These are phyloP conservation scores for Drosophila bocki DNA, from an alignment of 1,140 invertebrate genomes.

Conservation along the genomic window DNA sequence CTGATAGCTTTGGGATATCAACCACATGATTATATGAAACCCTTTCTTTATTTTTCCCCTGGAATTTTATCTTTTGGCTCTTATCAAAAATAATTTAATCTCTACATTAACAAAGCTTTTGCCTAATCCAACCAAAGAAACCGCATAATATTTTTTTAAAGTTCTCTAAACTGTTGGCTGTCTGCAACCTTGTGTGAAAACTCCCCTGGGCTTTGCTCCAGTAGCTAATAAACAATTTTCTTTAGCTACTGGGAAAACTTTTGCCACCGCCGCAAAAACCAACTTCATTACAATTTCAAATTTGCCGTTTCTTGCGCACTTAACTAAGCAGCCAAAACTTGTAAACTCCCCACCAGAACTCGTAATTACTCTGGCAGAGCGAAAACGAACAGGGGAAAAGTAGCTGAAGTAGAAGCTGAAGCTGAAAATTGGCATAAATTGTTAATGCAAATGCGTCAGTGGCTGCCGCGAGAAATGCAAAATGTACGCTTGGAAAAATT, in stretches of 20 bases:
- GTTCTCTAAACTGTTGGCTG: slow-evolving; percentile 18
- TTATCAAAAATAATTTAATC: neutral
- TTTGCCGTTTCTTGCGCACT: slow-evolving; percentile 55
- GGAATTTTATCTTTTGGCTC: neutral
- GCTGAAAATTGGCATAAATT: slow-evolving; percentile 60
- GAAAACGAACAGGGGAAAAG: slow-evolving; percentile 30
- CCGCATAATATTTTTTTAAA: slow-evolving; percentile 14
- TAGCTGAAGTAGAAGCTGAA: slow-evolving; percentile 1
- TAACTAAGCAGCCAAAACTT: slow-evolving; percentile 44
- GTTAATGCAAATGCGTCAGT: slow-evolving; percentile 57
- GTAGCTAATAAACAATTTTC: slow-evolving; percentile 66
- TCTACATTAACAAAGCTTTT: neutral
- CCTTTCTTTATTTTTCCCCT: neutral
- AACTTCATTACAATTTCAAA: slow-evolving; percentile 72
- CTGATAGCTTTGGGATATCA: neutral
- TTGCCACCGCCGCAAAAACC: slow-evolving; percentile 47
- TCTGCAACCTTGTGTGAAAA: slow-evolving; percentile 15
- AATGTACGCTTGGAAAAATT: slow-evolving; percentile 29
- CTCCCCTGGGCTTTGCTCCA: neutral
- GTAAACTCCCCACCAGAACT: slow-evolving; percentile 39
- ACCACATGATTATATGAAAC: neutral
- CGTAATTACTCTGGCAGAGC: slow-evolving; percentile 54
- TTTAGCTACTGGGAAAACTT: slow-evolving; percentile 48
- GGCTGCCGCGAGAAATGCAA: slow-evolving; percentile 21
- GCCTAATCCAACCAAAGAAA: neutral